Base-by-base conservation (phyloP, 2,888 invertebrate species). In the Bimastos eiseni region DNA sequence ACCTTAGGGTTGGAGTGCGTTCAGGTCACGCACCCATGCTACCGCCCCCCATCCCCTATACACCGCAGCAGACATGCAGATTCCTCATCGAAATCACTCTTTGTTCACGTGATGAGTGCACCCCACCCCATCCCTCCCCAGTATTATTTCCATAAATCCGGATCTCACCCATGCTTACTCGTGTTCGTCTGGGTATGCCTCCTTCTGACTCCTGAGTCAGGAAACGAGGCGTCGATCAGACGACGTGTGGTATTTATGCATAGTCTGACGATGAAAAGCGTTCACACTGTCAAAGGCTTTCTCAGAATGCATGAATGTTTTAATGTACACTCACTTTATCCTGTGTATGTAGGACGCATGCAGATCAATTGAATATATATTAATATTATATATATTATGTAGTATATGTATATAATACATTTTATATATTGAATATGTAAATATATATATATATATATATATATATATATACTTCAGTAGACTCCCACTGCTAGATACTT, bases 361-460 rank as follows among this genome's bases (percentile, higher is more conserved):
- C 8, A 86, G 37, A 34, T 36, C 86, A 6, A 34, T 4, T 86
- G 34, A n/a, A 36, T 36, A 24, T 24, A 88, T 88, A 88, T 88
- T 6, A 13, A 88, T 88, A 24, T 24, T 37, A 88, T 24, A 24
- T 88, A 88, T 88, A 88, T 41, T 41, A 41, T 15, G 41, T 6
- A 11, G 15, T 41, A 41, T 41, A 41, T 41, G 15, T 88, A 24
- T 24, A 24, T 37, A 37, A 34, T 88, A 88, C 13, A 37, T 37
- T 34, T 13, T 88, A 88, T 36, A 88, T 36, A 88, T 88, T 88
- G 6, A 15, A 88, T 88, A 88, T 88, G 30, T 15, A 33, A n/a
- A 15, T 88, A 34, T 88, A 88, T 88, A 38, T 88, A 88, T 88
- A 38, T 30, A 34, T 88, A 88, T 36, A 37, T n/a, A 41, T 41